Base-by-base conservation (phyloP, 92 coral and sea anemone genomes). In the Scolanthus callimorphus region DNA sequence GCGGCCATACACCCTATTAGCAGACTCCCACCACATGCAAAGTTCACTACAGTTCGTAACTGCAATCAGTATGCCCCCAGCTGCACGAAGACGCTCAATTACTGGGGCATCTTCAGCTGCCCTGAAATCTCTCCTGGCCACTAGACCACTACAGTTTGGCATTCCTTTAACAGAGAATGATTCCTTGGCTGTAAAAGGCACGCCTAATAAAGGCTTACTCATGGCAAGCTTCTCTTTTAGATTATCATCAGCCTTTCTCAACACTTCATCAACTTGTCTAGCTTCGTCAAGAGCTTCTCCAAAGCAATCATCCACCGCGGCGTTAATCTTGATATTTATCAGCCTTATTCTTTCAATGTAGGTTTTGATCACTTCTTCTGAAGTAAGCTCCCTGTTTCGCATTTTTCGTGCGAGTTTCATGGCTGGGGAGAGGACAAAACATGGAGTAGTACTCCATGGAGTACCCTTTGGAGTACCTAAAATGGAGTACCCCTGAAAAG, bases 1-100 rank as follows among this genome's bases (percentile, higher is more conserved):
- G 59, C 91, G 76, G 15, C 97, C 97, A 71, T 91, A 91, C 9
- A 91, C 91, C 13, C 86, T 58, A 47, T 91, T 91, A 1, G 91
- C 76, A 6, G 97, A 81, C 77, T 91, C 97, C 97, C 97, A 91
- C 97, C 97, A 91, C 97, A 91, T 91, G 39, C 97, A 91, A 39
- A 91, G 58, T 50, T 91, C 97, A 55, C 95, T 86, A 30, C 95
- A 88, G 71, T 91, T 91, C 0, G 95, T 78, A 37, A 83, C 73
- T 3, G 91, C 97, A 17, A 91, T 31, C 8, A 87, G 84, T 11
- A 91, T 86, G 17, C 91, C 96, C 3, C 97, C 97, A 0, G 97
- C 85, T 19, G 65, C 78, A 1, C 85, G 83, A 51, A 91, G 70
- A 11, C 84, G 82, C 21, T 56, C 67, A 9, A 91, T 84, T 12